phyloP scores from a whole-genome alignment of 2,888 invertebrate species.

The Drosophila gaucha region DNA sequence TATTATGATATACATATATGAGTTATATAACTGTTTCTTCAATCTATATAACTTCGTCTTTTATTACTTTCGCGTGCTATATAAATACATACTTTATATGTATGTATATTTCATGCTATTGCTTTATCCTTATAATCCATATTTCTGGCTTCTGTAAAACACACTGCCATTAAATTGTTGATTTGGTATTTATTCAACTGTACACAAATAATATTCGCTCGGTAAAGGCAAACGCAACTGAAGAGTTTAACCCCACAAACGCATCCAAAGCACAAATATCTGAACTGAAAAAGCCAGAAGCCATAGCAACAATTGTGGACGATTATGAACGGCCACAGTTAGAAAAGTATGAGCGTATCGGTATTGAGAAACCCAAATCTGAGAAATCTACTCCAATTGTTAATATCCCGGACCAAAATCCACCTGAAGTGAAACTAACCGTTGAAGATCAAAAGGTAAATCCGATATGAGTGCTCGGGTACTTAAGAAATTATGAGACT shows the following conservation, averaged over 20 bases:
- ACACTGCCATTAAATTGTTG: background rate
- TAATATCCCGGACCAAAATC: slow-evolving; percentile 48
- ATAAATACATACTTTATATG: too few species aligned
- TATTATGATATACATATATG: background rate
- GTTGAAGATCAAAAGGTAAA: slow-evolving; percentile 68
- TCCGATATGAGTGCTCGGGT: background rate
- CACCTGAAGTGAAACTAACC: slow-evolving; percentile 54
- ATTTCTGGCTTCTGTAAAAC: background rate
- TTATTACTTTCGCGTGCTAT: background rate
- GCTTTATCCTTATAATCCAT: background rate
- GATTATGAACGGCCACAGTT: slow-evolving; percentile 91
- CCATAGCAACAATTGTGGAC: slow-evolving; percentile 87
- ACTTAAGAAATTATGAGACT: background rate
- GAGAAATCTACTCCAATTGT: slow-evolving; percentile 53
- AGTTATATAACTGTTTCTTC: background rate
- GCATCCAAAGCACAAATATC: slow-evolving; percentile 72
- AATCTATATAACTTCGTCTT: background rate
- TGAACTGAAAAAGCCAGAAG: slow-evolving; percentile 85
- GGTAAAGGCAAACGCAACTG: slow-evolving; percentile 60
- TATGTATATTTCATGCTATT: background rate
- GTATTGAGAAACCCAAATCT: slow-evolving; percentile 84
- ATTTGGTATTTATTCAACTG: slow-evolving; percentile 5
- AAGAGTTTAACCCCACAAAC: slow-evolving; percentile 82
- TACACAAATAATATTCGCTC: slow-evolving; percentile 12
- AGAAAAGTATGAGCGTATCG: slow-evolving; percentile 87